Evolutionary conservation across 2,113 vertebrate genomes (phyloP).

Genomic region (Propithecus coquereli): DNA sequence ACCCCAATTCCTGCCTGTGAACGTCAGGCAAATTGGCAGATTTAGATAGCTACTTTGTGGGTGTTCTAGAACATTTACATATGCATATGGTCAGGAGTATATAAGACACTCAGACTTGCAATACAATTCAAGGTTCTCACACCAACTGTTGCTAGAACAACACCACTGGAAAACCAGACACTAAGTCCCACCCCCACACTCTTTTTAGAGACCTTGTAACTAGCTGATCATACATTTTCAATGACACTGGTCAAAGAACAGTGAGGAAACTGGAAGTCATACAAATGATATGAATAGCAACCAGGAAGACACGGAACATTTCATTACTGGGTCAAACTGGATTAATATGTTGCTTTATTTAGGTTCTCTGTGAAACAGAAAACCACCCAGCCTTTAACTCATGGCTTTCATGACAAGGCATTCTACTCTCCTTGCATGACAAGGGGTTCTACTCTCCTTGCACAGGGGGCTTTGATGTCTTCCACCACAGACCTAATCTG

Average conservation of each 20-base stretch:
- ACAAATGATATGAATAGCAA: conserved; percentile 81
- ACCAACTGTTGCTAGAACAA: not conserved
- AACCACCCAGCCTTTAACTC: conserved; percentile 41
- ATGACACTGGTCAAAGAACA: conserved; percentile 67
- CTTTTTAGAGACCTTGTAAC: conserved; percentile 60
- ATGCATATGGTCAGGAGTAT: accelerated
- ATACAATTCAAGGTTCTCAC: conserved; percentile 45
- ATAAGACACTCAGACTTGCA: not conserved
- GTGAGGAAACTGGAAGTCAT: conserved; percentile 77
- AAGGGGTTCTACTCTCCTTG: not conserved
- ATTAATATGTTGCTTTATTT: conserved; percentile 81
- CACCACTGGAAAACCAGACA: not conserved
- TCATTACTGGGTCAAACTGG: conserved; percentile 75
- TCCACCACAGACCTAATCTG: not conserved
- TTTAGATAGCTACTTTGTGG: not conserved
- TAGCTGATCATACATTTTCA: conserved; percentile 69
- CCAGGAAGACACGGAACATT: conserved; percentile 63
- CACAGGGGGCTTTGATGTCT: not conserved
- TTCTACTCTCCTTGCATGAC: not conserved
- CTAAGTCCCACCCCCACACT: not conserved
- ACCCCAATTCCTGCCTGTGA: not conserved
- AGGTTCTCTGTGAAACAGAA: conserved; percentile 76
- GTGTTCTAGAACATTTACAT: not conserved
- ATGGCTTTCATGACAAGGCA: conserved; percentile 28
- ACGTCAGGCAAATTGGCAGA: not conserved